Base-by-base conservation (phyloP, 2,888 invertebrate species). In the Tubiluchus corallicola region DNA sequence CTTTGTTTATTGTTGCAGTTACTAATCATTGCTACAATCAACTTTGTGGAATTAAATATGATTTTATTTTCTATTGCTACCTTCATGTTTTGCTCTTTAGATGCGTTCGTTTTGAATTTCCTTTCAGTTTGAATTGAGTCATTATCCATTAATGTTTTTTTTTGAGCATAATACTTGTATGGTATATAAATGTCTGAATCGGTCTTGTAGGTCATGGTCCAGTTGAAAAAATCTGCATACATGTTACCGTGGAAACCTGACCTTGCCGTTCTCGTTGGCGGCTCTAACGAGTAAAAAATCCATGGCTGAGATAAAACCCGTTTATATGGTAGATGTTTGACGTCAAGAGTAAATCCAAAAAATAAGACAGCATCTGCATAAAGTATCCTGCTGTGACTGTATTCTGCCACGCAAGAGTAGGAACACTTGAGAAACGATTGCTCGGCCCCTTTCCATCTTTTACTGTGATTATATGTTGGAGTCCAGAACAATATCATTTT, bases 401-500 rank as follows among this genome's bases (percentile, higher is more conserved):
- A 29, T n/a, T 29, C 29, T n/a, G 29, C 29, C 9, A 29, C 29
- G 29, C 29, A 29, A 9, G 29, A n/a, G n/a, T n/a, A n/a, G 9
- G 9, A 9, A n/a, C 29, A 29, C 29, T 9, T 9, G n/a, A 9
- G 29, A 9, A 29, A n/a, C n/a, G n/a, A 9, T 9, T n/a, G 9
- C 29, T 29, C 29, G 29, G n/a, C 29, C 9, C 29, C n/a, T n/a
- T 29, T 29, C 29, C 29, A 29, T 29, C 29, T 9, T n/a, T n/a
- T n/a, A 9, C 9, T 9, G 29, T 29, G 9, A n/a, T n/a, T n/a
- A 29, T 29, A 29, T 9, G 9, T 9, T 9, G 9, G 9, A 9
- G 29, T 29, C 29, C 29, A 29, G 29, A 29, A 29, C n/a, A 29
- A n/a, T 9, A 29, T 29, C 29, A n/a, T 29, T n/a, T 29, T 29